Percentiles rank a stretch among this genome's conserved stretches.
These are phyloP conservation scores for Fistularia tabacaria DNA, from an alignment of 2,797 vertebrate species.

Conservation along the genomic window DNA sequence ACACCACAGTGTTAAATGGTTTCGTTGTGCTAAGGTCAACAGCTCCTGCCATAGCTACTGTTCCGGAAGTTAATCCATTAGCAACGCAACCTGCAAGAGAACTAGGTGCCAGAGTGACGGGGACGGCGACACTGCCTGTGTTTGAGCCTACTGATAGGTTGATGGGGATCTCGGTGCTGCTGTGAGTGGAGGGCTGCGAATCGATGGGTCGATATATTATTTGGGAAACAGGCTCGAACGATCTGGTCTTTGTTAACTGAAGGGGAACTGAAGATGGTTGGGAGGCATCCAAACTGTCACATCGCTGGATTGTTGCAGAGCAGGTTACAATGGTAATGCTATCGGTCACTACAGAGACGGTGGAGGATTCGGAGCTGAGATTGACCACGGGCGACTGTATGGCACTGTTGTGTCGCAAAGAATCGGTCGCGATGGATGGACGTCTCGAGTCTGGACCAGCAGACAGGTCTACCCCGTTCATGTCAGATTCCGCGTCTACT, in stretches of 20 bases:
- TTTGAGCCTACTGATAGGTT: conserved; percentile 85
- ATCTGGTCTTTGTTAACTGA: conserved; percentile 86
- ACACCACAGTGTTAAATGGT: conserved; percentile 85
- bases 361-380: conserved; percentile 83
- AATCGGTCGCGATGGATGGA: conserved; percentile 72
- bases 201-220: conserved; percentile 77
- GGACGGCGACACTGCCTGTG: conserved; percentile 69
- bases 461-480: conserved; percentile 88
- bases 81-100: conserved; percentile 75
- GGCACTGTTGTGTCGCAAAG: conserved; percentile 81
- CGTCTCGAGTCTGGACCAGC: conserved; percentile 75
- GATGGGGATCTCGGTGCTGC: conserved; percentile 85
- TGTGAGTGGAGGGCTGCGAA: conserved; percentile 66
- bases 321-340: conserved; percentile 83
- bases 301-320: conserved; percentile 74
- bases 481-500: conserved; percentile 74
- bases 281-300: conserved; percentile 69
- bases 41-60: conserved; percentile 75
- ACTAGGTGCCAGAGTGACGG: conserved; percentile 77
- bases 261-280: conserved; percentile 79
- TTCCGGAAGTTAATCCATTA: conserved; percentile 79
- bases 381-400: conserved; percentile 92
- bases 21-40: conserved; percentile 94
- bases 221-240: conserved; percentile 81
- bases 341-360: conserved; percentile 79